phyloP scores from a whole-genome alignment of 2,797 vertebrate genomes.

The Hozukius guyotensis region DNA sequence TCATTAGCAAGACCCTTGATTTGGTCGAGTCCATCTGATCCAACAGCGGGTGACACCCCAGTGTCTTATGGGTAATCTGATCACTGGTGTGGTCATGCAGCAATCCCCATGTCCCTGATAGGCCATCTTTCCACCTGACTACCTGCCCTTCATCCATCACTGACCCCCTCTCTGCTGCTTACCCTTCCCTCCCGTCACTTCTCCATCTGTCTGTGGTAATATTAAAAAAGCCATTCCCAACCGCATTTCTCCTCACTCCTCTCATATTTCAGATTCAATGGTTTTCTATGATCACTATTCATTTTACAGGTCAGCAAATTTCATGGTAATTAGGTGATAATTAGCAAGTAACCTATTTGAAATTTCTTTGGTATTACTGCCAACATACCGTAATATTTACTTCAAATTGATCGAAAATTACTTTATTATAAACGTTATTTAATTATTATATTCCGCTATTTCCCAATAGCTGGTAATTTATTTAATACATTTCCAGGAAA shows the following conservation, averaged over 20 bases:
- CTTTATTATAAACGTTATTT: no score
- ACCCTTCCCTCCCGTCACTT: constrained; percentile 35
- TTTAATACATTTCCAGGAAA: no score
- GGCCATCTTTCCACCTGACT: constrained; percentile 53
- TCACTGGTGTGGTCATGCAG: constrained; percentile 24
- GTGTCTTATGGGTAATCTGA: constrained; percentile 49
- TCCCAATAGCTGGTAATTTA: no score
- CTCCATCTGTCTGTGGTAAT: constrained; percentile 46
- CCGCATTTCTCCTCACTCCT: not conserved
- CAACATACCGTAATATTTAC: no score
- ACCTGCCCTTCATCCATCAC: constrained; percentile 52
- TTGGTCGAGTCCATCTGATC: constrained; percentile 30
- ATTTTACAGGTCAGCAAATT: no score
- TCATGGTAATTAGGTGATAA: no score
- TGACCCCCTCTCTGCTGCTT: constrained; percentile 33
- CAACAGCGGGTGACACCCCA: constrained; percentile 26
- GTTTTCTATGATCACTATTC: not conserved
- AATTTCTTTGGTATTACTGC: no score
- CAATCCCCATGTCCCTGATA: constrained; percentile 10
- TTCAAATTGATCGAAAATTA: no score
- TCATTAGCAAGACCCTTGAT: constrained; percentile 29
- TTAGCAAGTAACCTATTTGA: no score
- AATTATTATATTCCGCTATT: no score
- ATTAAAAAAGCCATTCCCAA: not conserved
- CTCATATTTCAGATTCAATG: not conserved